These are phyloP conservation scores for Sebastes schlegelii DNA, from an alignment of 2,113 vertebrate genomes.

Conservation along the genomic window DNA sequence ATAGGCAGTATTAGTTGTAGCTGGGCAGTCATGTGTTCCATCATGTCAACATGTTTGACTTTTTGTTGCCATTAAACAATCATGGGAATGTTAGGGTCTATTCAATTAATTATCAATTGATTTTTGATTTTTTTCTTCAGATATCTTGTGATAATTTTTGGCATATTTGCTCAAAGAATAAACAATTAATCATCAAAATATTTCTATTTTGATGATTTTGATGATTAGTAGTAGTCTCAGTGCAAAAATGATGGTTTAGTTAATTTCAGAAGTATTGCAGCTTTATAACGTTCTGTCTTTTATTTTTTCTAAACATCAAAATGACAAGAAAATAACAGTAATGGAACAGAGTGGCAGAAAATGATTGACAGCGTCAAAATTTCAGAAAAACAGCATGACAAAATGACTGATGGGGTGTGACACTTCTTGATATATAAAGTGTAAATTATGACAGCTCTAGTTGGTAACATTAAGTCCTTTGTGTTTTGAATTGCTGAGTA, in stretches of 20 bases:
- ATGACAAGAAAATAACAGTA: not conserved
- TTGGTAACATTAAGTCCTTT: not conserved
- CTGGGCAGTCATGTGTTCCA: too few relatives aligned
- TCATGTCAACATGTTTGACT: too few relatives aligned
- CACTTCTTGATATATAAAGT: not conserved
- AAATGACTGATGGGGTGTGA: constrained; percentile 10
- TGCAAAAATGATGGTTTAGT: not conserved
- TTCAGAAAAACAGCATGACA: not conserved
- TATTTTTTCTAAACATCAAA: not conserved
- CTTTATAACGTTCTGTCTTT: not conserved
- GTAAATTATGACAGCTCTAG: not conserved
- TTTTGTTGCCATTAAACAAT: too few relatives aligned
- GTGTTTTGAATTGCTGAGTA: constrained; percentile 5
- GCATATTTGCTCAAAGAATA: not conserved
- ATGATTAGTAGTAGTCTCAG: not conserved
- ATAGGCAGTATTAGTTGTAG: too few relatives aligned
- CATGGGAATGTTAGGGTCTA: too few relatives aligned
- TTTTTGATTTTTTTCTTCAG: too few relatives aligned
- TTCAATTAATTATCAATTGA: too few relatives aligned
- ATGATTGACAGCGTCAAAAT: not conserved
- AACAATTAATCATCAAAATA: not conserved
- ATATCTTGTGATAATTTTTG: not conserved
- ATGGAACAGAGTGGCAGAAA: not conserved
- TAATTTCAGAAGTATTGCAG: not conserved
- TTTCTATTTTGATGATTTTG: too few relatives aligned